A percentile compares a stretch with the other conserved stretches of the same genome.
Conservation (phyloP, 2,888 invertebrate genomes). For the Hedya salicella region DNA sequence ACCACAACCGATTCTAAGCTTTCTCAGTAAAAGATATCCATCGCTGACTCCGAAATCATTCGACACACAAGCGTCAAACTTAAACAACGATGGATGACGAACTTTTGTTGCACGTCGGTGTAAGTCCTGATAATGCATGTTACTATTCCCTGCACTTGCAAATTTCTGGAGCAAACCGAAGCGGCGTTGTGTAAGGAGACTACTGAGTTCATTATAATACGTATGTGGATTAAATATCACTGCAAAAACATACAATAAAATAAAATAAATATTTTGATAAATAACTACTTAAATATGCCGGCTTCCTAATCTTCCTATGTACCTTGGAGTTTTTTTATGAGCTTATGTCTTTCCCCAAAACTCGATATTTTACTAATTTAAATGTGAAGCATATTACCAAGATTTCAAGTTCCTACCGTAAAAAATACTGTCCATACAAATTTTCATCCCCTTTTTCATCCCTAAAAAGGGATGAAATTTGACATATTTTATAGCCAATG, state of each 20-base stretch:
- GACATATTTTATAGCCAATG: too few species aligned
- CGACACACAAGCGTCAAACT: not conserved
- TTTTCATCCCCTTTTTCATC: too few species aligned
- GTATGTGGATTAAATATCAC: not conserved
- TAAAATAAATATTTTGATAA: not conserved
- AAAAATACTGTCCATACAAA: too few species aligned
- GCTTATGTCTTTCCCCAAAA: too few species aligned
- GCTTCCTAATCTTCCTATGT: too few species aligned
- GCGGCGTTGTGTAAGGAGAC: slow-evolving; percentile 32
- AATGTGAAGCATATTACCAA: too few species aligned
- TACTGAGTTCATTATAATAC: slow-evolving; percentile 10
- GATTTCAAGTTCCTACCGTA: too few species aligned
- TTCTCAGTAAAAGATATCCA: slow-evolving; percentile 17
- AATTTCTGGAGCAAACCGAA: slow-evolving; percentile 42
- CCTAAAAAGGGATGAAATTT: too few species aligned
- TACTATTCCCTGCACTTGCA: slow-evolving; percentile 30
- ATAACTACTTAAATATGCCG: too few species aligned
- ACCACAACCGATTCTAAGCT: not conserved
- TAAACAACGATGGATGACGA: slow-evolving; percentile 7
- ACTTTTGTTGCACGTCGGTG: not conserved
- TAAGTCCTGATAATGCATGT: not conserved
- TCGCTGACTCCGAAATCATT: not conserved
- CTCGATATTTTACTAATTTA: too few species aligned
- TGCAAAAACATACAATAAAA: not conserved
- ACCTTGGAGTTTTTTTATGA: too few species aligned